Base-by-base conservation (phyloP, 2,797 vertebrate genomes). In the Poecile montanus region DNA sequence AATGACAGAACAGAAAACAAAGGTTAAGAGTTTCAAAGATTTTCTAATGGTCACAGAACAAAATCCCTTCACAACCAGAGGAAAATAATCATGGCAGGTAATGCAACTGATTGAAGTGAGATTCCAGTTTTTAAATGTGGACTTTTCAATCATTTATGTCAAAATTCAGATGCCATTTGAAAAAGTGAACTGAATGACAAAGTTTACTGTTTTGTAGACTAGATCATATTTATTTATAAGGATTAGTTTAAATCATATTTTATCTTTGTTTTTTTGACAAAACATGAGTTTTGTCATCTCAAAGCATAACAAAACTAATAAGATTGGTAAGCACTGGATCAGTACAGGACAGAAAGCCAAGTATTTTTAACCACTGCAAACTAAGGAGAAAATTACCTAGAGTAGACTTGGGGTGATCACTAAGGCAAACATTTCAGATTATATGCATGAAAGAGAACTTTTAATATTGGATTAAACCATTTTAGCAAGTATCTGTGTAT, bases 1-100 rank as follows among this genome's bases (percentile, higher is more conserved):
- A 96, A 96, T 20, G 62, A 94, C 50, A 97, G 77, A 91, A 94
- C 13, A 96, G 66, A 94, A 97, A 87, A 3, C 34, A 81, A 92
- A 94, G 71, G 85, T 98, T 96, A 97, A 83, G 29, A 74, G n/a
- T 44, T 61, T 88, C 29, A 51, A 51, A 82, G 3, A 51, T 61
- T 81, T 91, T 83, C 71, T 65, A 62, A 88, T n/a, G 11, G 83
- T 70, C 47, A 74, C 32, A 72, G 30, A 91, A 71, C 9, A 83
- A 75, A 26, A 89, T 48, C 36, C 27, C 51, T 51, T 72, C 85
- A 42, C 27, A 89, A 63, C 44, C 48, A 40, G 0, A 82, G 23
- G 45, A 75, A 92, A 94, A 88, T 53, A 11, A 83, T n/a, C 6
- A 48, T 2, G 20, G 47, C 0, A 1, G 85, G 68, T 36, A 83